Conservation (phyloP, 1,140 invertebrate species). For the Calephelis virginiensis region DNA sequence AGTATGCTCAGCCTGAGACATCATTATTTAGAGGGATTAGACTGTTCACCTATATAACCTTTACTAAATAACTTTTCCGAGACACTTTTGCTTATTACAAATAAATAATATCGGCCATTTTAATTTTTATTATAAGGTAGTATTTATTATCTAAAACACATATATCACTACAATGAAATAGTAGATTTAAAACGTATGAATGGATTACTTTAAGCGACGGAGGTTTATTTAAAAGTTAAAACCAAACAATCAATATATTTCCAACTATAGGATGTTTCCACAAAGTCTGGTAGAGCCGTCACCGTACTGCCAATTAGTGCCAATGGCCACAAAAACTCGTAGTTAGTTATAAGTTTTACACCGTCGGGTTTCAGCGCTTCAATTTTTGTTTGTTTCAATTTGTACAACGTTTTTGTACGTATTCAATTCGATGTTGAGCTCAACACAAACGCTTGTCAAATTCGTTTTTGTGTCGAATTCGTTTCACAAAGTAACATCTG, state of each 20-base stretch:
- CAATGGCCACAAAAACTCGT: conserved; percentile 59
- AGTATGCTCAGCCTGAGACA: no score
- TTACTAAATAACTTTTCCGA: no score
- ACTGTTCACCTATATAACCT: no score
- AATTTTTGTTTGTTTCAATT: conserved; percentile 14
- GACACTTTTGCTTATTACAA: no score
- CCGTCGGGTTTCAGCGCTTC: conserved; percentile 5
- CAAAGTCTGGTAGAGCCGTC: conserved; percentile 27
- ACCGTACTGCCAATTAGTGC: conserved; percentile 64
- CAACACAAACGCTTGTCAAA: neutral
- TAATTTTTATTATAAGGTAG: no score
- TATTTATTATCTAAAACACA: no score
- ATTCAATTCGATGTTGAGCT: neutral
- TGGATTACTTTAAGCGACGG: neutral
- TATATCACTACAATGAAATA: neutral
- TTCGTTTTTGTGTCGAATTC: conserved; percentile 2
- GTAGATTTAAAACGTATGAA: neutral
- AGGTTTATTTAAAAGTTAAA: conserved; percentile 1
- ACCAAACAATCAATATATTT: neutral
- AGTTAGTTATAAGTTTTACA: conserved; percentile 17
- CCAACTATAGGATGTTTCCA: neutral
- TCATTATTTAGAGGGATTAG: no score
- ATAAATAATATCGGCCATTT: no score
- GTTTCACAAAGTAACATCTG: neutral
- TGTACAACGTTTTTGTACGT: conserved; percentile 4